These are phyloP conservation scores for Mionectes macconnelli DNA, from an alignment of 2,113 vertebrate genomes.

Conservation along the genomic window DNA sequence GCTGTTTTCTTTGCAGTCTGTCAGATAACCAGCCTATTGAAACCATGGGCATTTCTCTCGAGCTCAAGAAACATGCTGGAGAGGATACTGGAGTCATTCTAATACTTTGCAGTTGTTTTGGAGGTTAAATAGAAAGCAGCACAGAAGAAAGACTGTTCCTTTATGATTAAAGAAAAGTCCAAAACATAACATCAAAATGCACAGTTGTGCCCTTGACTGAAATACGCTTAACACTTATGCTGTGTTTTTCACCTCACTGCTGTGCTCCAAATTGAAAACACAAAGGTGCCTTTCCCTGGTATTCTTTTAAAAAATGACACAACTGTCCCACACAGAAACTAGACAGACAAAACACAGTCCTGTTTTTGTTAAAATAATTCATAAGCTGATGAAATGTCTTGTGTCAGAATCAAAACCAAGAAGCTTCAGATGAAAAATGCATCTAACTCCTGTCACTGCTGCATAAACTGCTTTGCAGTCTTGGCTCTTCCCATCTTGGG, in stretches of 20 bases:
- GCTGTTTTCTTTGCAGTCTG: conserved; percentile 45
- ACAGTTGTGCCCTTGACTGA: conserved; percentile 3
- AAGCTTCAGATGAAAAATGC: background rate
- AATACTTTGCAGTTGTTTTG: conserved; percentile 48
- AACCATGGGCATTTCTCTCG: background rate
- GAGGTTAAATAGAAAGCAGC: background rate
- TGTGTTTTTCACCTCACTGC: conserved; percentile 30
- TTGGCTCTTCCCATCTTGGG: fast-evolving
- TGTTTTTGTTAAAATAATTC: conserved; percentile 31
- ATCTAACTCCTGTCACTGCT: background rate
- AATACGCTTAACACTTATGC: background rate
- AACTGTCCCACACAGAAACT: conserved; percentile 3
- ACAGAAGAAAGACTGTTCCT: background rate
- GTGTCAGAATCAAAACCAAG: conserved; percentile 4
- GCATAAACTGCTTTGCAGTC: background rate
- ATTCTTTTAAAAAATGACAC: background rate
- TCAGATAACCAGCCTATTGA: conserved; percentile 24
- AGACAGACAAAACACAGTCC: background rate
- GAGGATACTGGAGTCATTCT: conserved; percentile 19
- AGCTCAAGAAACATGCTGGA: background rate
- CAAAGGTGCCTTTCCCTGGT: background rate
- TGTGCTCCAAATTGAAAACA: background rate
- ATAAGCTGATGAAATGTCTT: conserved; percentile 13
- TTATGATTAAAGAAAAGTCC: conserved; percentile 19
- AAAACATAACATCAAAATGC: conserved; percentile 15